Base-by-base conservation (phyloP, 1,140 invertebrate genomes). In the Calephelis virginiensis region DNA sequence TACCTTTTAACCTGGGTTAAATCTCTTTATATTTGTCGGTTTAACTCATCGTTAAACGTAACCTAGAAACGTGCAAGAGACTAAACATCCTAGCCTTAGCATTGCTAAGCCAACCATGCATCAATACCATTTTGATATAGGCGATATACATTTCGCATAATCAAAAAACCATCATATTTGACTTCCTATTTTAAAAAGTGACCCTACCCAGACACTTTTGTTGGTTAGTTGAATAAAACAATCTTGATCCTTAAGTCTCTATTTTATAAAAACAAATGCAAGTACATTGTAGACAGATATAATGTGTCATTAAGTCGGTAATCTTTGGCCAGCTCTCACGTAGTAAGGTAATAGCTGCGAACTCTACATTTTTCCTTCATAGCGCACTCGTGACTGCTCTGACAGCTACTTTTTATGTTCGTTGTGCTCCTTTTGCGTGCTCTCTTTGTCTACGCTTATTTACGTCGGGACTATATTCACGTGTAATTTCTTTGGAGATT, bases 401-500 rank as follows among this genome's bases (percentile, higher is more conserved):
- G 85, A 83, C 85, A 84, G 83, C 85, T 81, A 85, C 81, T 86
- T 85, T 83, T 84, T 83, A 81, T 77, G 73, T 69, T 70, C 64
- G 37, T 67, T 74, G 60, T 49, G 72, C 69, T 75, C 73, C 67
- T 78, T 77, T 77, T 80, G 78, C 78, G 67, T 75, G 70, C 76
- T 81, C 75, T 76, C 77, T 86, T 83, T 82, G 81, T 84, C 84
- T 83, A 82, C 80, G 78, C 76, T 78, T 81, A 81, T 83, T 83
- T 83, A 82, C 78, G 77, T 79, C 73, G 28, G 37, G 56, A 37
- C 37, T 59, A 59, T 38, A 59, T 59, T 59, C 37, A 37, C 56
- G 56, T 38, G 56, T 38, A 59, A 59, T 28, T 59, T 59, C 56
- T 37, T 8, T 59, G 7, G 8, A 38, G 56, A 59, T 12, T 59